Evolutionary conservation across 2,888 invertebrate genomes (phyloP).

Genomic region (Caenorhabditis sinica): DNA sequence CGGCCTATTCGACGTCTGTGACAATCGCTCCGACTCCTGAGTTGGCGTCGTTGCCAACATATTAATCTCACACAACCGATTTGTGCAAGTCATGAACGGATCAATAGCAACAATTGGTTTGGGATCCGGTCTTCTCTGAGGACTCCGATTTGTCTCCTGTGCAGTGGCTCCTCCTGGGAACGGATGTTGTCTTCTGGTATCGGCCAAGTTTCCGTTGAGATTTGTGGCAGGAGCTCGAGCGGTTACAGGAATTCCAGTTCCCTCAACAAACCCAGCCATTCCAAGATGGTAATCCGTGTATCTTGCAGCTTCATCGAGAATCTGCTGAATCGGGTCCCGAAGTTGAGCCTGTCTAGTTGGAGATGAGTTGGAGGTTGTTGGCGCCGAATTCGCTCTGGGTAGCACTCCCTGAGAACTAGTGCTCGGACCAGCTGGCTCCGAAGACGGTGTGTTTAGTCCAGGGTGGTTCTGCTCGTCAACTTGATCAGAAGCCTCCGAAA

Average conservation of each 20-base stretch:
- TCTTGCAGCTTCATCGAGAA: no score
- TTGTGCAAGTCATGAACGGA: constrained; percentile 56
- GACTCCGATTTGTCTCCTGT: not conserved
- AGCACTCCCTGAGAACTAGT: no score
- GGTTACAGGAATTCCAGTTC: no score
- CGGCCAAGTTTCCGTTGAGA: no score
- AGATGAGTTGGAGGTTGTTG: not conserved
- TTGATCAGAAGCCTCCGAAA: constrained; percentile 9
- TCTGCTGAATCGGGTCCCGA: not conserved
- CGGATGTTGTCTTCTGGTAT: not conserved
- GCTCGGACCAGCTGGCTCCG: not conserved
- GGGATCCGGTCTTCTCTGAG: not conserved
- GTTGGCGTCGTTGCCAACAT: not conserved
- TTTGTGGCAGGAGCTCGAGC: no score
- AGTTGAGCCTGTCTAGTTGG: not conserved
- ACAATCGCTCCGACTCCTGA: constrained; percentile 26
- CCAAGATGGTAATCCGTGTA: not conserved
- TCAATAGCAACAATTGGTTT: constrained; percentile 48
- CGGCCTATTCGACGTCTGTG: constrained; percentile 35
- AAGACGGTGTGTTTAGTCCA: not conserved
- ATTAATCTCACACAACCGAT: constrained; percentile 50
- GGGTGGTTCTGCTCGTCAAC: not conserved
- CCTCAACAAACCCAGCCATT: no score
- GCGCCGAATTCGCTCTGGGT: not conserved
- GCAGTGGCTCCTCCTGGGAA: no score